phyloP scores from a whole-genome alignment of 2,113 vertebrate genomes.

The Psittacara wagleri region DNA sequence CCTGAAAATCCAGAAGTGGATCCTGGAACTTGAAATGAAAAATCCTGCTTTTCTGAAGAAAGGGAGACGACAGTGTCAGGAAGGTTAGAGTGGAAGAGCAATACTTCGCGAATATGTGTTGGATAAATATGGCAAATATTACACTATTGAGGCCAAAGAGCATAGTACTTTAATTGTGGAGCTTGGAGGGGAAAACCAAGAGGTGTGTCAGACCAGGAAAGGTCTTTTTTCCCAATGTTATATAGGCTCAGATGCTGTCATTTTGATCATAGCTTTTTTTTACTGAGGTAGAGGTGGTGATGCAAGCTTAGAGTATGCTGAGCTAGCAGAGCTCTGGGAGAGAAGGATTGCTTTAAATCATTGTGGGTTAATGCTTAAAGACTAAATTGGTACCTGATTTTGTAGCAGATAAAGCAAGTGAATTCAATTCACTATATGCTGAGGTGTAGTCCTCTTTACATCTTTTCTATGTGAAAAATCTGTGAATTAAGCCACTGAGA shows the following conservation, averaged over 20 bases:
- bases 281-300: background rate
- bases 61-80: background rate
- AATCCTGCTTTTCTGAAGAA: background rate
- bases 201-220: background rate
- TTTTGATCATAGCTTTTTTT: background rate
- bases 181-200: background rate
- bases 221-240: background rate
- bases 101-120: background rate
- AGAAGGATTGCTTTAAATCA: background rate
- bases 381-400: background rate
- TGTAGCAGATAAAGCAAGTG: background rate
- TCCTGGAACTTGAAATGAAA: slow-evolving; percentile 12
- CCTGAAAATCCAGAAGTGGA: background rate
- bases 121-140: background rate
- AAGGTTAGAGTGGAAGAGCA: background rate
- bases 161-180: accelerated
- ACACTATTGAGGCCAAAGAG: background rate
- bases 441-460: background rate
- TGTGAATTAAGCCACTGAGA: background rate
- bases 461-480: background rate
- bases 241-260: background rate
- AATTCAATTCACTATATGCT: background rate
- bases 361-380: background rate
- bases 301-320: background rate
- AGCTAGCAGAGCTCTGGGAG: background rate